Conservation (phyloP, 2,113 vertebrate species). For the Anhinga anhinga region DNA sequence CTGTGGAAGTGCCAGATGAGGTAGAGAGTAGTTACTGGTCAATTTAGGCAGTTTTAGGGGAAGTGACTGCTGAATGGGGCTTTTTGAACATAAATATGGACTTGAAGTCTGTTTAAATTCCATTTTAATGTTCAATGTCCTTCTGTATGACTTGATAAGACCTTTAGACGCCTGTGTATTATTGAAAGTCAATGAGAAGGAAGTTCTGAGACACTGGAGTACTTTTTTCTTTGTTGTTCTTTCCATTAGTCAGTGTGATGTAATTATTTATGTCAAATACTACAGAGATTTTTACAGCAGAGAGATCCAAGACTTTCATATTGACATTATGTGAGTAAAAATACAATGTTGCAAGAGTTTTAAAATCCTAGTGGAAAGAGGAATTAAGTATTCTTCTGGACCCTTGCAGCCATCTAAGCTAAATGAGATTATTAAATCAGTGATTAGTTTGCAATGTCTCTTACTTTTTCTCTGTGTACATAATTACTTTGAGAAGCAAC, state of each 20-base stretch:
- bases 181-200: conserved; percentile 19
- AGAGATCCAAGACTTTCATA: not conserved
- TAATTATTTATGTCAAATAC: not conserved
- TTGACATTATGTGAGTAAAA: not conserved
- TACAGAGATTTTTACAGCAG: not conserved
- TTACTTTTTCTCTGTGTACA: not conserved
- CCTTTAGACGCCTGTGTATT: not conserved
- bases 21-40: not conserved
- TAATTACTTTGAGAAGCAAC: conserved; percentile 20
- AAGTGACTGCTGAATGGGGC: not conserved
- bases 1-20: not conserved
- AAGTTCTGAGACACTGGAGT: not conserved
- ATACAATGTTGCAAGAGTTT: not conserved
- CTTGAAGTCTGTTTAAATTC: not conserved
- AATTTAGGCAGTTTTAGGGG: not conserved
- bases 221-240: not conserved
- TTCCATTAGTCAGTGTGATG: not conserved
- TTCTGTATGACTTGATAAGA: not conserved
- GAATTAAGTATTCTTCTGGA: not conserved
- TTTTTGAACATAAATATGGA: not conserved
- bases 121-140: not conserved
- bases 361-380: not conserved
- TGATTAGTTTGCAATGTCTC: not conserved
- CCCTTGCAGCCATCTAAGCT: not conserved
- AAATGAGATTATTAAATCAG: not conserved